Percentiles rank a stretch among this genome's conserved stretches.
Evolutionary conservation across 1,140 invertebrate species (phyloP).

Genomic region (Aphelenchoides besseyi): DNA sequence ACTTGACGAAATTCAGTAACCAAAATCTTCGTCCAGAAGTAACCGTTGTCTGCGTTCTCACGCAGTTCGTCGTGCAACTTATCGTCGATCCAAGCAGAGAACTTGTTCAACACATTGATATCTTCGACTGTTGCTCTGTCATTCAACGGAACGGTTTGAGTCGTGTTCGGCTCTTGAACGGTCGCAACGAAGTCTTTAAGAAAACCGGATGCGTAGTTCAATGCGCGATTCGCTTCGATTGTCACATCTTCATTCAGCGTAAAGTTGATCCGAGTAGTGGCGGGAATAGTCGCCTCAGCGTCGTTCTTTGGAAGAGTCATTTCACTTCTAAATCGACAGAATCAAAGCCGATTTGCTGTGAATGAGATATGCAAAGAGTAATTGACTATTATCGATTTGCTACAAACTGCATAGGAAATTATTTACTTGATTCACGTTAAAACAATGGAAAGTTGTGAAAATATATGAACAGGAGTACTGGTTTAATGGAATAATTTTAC

Average conservation of each 20-base stretch:
- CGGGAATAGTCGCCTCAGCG: neutral
- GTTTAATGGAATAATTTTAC: too few relatives aligned
- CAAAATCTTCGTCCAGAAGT: neutral
- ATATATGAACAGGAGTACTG: too few relatives aligned
- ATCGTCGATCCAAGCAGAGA: neutral
- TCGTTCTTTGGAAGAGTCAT: too few relatives aligned
- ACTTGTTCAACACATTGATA: neutral
- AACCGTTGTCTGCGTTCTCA: neutral
- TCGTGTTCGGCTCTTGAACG: neutral
- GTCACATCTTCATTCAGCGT: neutral
- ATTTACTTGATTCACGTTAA: too few relatives aligned
- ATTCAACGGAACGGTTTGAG: neutral
- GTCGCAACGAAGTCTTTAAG: neutral
- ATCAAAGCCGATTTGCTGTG: too few relatives aligned
- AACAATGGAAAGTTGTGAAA: too few relatives aligned
- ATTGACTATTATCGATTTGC: too few relatives aligned
- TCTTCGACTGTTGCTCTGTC: neutral
- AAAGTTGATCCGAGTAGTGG: neutral
- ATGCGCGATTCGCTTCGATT: neutral
- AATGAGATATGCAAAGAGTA: too few relatives aligned
- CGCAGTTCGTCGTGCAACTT: neutral
- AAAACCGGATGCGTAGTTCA: neutral
- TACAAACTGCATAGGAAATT: too few relatives aligned
- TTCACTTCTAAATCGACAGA: too few relatives aligned
- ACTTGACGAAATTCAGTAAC: neutral